These are phyloP conservation scores for Equus przewalskii DNA, from an alignment of 2,113 vertebrate genomes.

Conservation along the genomic window DNA sequence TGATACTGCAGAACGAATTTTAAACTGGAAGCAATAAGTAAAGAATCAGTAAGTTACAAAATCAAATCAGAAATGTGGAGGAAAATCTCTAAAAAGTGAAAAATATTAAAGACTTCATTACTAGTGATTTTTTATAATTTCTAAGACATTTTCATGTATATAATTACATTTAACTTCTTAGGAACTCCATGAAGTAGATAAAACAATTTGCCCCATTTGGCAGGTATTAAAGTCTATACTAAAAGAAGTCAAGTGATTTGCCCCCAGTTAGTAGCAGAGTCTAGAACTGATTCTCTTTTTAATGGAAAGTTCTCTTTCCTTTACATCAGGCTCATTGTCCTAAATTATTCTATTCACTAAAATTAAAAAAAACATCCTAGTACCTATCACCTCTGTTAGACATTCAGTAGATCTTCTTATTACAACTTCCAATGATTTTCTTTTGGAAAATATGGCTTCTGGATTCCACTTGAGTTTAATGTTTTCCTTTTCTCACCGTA, in stretches of 20 bases:
- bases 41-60: conserved; percentile 16
- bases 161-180: conserved; percentile 1
- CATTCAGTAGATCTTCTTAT: not conserved
- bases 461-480: not conserved
- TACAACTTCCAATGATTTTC: not conserved
- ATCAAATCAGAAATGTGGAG: conserved; percentile 10
- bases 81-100: not conserved
- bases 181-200: not conserved
- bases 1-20: conserved; percentile 26
- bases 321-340: not conserved
- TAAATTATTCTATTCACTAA: not conserved
- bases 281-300: not conserved
- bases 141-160: not conserved
- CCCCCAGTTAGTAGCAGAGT: not conserved
- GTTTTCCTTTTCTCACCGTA: not conserved
- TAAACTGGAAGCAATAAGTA: conserved; percentile 36
- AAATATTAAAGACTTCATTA: not conserved
- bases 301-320: not conserved
- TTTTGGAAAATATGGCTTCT: not conserved
- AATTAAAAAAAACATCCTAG: not conserved
- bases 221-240: not conserved
- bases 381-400: not conserved
- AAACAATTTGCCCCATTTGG: not conserved
- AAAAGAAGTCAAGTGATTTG: not conserved
- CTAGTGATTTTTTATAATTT: not conserved